Evolutionary conservation across 1,140 invertebrate genomes (phyloP).

Genomic region (Pygmarrhopalites habei): DNA sequence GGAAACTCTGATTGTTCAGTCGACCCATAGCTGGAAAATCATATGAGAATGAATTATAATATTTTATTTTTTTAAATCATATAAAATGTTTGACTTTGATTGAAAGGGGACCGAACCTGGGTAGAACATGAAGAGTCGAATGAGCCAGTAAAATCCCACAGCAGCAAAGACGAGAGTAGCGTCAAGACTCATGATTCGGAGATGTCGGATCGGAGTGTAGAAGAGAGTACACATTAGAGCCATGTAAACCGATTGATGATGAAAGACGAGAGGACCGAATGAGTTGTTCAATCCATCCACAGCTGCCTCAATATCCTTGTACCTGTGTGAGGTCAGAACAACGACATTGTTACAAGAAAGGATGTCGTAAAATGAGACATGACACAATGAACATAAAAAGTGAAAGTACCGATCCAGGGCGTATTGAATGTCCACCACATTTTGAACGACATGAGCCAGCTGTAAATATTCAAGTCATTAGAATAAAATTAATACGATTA

Average conservation of each 20-base stretch:
- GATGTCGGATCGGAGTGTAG: slow-evolving; percentile 35
- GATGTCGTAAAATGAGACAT: too few species aligned
- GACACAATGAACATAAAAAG: too few species aligned
- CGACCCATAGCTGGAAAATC: slow-evolving; percentile 37
- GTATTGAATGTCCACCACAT: slow-evolving; percentile 39
- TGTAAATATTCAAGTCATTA: too few species aligned
- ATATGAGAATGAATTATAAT: too few species aligned
- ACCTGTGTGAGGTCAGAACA: too few species aligned
- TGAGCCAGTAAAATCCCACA: slow-evolving; percentile 28
- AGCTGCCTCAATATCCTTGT: slow-evolving; percentile 38
- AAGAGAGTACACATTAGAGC: slow-evolving; percentile 38
- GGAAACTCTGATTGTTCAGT: slow-evolving; percentile 24
- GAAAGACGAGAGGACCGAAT: slow-evolving; percentile 25
- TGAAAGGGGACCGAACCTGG: too few species aligned
- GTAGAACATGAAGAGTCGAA: slow-evolving; percentile 37
- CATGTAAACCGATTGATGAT: slow-evolving; percentile 36
- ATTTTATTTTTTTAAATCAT: too few species aligned
- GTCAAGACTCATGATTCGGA: slow-evolving; percentile 20
- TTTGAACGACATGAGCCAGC: slow-evolving; percentile 37
- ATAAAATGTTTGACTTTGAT: too few species aligned
- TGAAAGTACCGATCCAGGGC: slow-evolving; percentile 36
- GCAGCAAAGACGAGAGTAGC: slow-evolving; percentile 22
- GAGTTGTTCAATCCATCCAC: slow-evolving; percentile 31
- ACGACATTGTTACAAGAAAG: too few species aligned
- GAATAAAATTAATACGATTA: too few species aligned